Conservation (phyloP, 2,888 invertebrate species). For the Epinotia brunnichana region DNA sequence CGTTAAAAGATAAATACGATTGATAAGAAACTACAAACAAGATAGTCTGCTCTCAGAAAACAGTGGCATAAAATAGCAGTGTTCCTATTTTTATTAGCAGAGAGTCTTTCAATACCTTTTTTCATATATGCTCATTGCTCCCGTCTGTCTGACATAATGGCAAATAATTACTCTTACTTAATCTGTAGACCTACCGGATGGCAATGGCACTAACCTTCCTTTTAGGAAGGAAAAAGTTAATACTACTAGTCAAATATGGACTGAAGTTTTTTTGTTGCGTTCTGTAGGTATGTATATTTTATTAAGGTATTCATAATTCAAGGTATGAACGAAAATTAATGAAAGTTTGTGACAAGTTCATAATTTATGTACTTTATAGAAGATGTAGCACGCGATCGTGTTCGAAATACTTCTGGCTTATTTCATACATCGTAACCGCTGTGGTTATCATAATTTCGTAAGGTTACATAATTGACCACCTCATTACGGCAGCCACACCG, state of each 20-base stretch:
- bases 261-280: neutral
- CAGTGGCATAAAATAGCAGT: neutral
- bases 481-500: slow-evolving; percentile 57
- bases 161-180: neutral
- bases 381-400: slow-evolving; percentile 37
- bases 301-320: neutral
- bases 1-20: neutral
- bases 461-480: slow-evolving; percentile 67
- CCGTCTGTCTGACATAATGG: neutral
- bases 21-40: neutral
- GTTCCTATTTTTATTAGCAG: neutral
- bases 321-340: slow-evolving; percentile 6
- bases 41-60: neutral
- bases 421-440: slow-evolving; percentile 26
- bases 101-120: neutral
- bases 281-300: neutral
- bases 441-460: slow-evolving; percentile 45
- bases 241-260: neutral
- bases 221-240: neutral
- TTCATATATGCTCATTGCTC: neutral
- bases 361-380: slow-evolving; percentile 34
- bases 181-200: no score
- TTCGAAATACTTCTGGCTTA: slow-evolving; percentile 33
- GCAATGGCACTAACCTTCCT: neutral
- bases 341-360: slow-evolving; percentile 30